Evolutionary conservation across 1,140 invertebrate species (phyloP).

Genomic region (Brachionus rubens): DNA sequence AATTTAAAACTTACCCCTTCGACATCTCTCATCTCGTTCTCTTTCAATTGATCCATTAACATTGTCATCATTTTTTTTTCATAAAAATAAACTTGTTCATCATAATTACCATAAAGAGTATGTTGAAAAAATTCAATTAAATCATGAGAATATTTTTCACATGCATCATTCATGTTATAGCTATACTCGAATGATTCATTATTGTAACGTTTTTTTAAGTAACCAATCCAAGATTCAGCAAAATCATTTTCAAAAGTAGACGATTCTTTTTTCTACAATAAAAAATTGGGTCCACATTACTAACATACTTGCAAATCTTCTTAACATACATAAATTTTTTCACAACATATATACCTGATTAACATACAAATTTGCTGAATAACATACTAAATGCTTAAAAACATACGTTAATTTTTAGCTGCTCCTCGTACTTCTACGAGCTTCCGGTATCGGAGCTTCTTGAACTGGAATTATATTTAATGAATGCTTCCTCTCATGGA

Average conservation of each 20-base stretch:
- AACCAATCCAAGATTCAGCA: constrained; percentile 7
- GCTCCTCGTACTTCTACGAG: too few species aligned
- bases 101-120: background rate
- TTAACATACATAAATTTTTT: too few species aligned
- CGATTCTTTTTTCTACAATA: constrained; percentile 2
- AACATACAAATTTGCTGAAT: too few species aligned
- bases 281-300: too few species aligned
- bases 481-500: too few species aligned
- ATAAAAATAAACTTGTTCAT: constrained; percentile 46
- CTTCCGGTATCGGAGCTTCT: too few species aligned
- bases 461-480: too few species aligned
- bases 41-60: constrained; percentile 11
- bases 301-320: too few species aligned
- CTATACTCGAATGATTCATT: constrained; percentile 19
- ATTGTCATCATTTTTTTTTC: constrained; percentile 20
- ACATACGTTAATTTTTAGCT: too few species aligned
- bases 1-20: constrained; percentile 22
- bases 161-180: constrained; percentile 37
- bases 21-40: constrained; percentile 28
- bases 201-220: constrained; percentile 11
- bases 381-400: too few species aligned
- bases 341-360: too few species aligned
- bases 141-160: constrained; percentile 12
- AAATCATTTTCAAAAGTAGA: constrained; percentile 12
- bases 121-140: constrained; percentile 34